Evolutionary conservation across 1,140 invertebrate species (phyloP), one percentile per base, ranked within the genome.

Genomic region (Elysia chlorotica): DNA sequence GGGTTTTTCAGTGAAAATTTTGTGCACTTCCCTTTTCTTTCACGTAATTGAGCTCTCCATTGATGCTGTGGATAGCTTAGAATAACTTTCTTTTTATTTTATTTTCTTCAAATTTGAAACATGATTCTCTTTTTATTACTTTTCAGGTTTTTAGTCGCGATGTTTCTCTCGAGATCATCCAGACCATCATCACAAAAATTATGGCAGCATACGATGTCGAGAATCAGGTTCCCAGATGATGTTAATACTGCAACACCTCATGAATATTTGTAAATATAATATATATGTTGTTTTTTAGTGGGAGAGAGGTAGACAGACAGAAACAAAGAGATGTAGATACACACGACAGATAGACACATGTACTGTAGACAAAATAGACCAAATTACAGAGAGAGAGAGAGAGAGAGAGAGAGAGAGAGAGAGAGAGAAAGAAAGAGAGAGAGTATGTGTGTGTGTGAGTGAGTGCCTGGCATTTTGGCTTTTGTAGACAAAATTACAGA

Each of bases 161-260:
- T 48, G 31, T 78, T 14, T 78, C 59, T 23, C 38, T 79, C 21
- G 41, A 76, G 6, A 61, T 56, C n/a, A 78, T 83, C 21, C 41
- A 81, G 57, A 68, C 61, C 38, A 79, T 83, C 56, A 76, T 78
- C 28, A 71, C 65, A 54, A 76, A 79, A 31, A 71, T 83, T 38
- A 74, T 79, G 41, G 63, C 76, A 25, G 70, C 76, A 17, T 83
- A 83, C 71, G 74, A 81, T 6, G 56, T 76, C 28, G 82, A 83
- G 53, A 76, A 62, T n/a, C 67, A 69, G 30, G 31, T 69, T 30
- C 56, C 54, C 2, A 2, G 65, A 31, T 67, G 59, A 62, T 2
- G 31, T 23, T 33, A 2, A 31, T 41, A 6, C n/a, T 2, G 31
- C 36, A 10, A n/a, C 41, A 48, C 10, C 10, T 48, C 10, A 48